Percentiles rank a stretch among this genome's conserved stretches.
phyloP scores from a whole-genome alignment of 2,113 vertebrate genomes.

The Nibea albiflora region DNA sequence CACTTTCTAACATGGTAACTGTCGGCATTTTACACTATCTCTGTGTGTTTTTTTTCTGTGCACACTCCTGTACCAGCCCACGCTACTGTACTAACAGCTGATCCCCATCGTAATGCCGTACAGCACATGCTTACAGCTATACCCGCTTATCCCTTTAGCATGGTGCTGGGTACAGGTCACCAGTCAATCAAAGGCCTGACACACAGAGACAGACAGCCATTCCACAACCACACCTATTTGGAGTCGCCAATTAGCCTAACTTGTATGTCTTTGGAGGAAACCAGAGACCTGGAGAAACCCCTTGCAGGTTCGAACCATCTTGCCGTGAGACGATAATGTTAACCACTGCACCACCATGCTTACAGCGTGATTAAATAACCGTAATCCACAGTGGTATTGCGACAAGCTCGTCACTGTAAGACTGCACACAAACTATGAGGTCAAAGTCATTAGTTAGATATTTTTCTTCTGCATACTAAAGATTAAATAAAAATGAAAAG shows the following conservation, averaged over 20 bases:
- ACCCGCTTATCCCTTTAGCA: conserved; percentile 37
- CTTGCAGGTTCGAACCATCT: background rate
- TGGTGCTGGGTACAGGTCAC: conserved; percentile 9
- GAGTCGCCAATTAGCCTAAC: background rate
- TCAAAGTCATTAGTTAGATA: conserved; percentile 19
- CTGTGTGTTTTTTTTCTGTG: conserved; percentile 18
- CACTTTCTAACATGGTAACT: conserved; percentile 40
- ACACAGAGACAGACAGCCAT: background rate
- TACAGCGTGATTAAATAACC: conserved; percentile 71
- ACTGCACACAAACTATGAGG: conserved; percentile 29
- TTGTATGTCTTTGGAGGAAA: background rate
- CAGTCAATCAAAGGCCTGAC: conserved; percentile 15
- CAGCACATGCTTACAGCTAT: conserved; percentile 67
- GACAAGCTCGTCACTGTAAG: conserved; percentile 28
- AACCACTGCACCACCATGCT: conserved; percentile 19
- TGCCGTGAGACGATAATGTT: background rate
- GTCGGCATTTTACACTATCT: conserved; percentile 39
- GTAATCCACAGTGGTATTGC: conserved; percentile 68
- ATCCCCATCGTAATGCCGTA: conserved; percentile 68
- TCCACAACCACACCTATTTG: background rate
- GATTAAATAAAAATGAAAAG: conserved; percentile 49
- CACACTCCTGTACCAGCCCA: conserved; percentile 63
- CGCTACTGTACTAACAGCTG: conserved; percentile 71
- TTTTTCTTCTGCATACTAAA: conserved; percentile 32
- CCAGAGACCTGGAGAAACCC: background rate